Percentiles rank a stretch among this genome's conserved stretches.
phyloP scores from a whole-genome alignment of 2,797 vertebrate genomes.

The Salmo trutta region DNA sequence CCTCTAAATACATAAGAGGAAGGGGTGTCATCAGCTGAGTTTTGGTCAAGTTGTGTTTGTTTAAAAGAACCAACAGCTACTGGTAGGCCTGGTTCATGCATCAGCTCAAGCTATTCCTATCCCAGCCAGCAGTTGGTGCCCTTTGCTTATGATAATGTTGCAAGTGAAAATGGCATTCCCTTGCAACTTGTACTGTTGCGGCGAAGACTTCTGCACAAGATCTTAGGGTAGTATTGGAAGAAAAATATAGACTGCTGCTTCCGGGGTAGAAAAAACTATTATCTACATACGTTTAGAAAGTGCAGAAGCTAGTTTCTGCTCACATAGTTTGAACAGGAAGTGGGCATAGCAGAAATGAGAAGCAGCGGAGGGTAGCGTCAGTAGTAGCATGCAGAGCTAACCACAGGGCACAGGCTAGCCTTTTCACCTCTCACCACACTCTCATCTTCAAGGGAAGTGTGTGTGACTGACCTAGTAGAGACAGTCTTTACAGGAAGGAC shows the following conservation, averaged over 20 bases:
- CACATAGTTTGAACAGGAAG: constrained; percentile 68
- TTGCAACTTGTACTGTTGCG: constrained; percentile 13
- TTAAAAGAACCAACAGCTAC: background rate
- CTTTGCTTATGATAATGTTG: constrained; percentile 11
- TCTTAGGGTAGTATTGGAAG: constrained; percentile 28
- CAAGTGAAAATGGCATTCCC: background rate
- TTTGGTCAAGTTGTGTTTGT: background rate
- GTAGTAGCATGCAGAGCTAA: constrained; percentile 57
- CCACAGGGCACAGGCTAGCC: constrained; percentile 74
- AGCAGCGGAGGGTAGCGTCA: constrained; percentile 51
- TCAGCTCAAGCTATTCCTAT: constrained; percentile 7
- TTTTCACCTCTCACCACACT: constrained; percentile 68
- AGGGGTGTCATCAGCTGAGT: background rate
- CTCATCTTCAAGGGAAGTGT: constrained; percentile 49
- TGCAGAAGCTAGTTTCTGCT: constrained; percentile 29
- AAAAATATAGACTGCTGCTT: constrained; percentile 32
- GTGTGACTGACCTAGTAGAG: constrained; percentile 5
- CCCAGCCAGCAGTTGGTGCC: constrained; percentile 53
- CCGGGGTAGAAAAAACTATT: constrained; percentile 6
- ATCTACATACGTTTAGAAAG: constrained; percentile 23
- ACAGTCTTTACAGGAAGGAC: background rate
- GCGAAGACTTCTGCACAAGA: constrained; percentile 33
- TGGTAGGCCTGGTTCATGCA: background rate
- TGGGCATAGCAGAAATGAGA: constrained; percentile 65
- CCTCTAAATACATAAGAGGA: background rate